These are phyloP conservation scores for Tokudaia tokunoshimensis DNA, from an alignment of 2,797 vertebrate genomes.

Conservation along the genomic window DNA sequence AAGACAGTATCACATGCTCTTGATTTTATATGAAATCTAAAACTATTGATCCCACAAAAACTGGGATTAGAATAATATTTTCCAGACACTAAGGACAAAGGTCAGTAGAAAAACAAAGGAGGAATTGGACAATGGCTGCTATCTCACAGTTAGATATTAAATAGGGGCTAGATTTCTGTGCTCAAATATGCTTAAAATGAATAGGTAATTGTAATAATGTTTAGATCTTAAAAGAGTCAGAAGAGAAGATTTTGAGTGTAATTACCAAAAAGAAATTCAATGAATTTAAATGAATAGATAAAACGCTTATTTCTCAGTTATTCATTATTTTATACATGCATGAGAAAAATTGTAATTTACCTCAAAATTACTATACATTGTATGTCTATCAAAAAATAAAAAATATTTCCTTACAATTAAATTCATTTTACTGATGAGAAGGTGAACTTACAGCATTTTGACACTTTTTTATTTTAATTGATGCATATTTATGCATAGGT, in stretches of 20 bases:
- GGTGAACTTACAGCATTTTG: not conserved
- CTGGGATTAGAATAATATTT: not conserved
- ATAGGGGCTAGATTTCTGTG: not conserved
- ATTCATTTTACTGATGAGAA: not conserved
- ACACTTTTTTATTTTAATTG: not conserved
- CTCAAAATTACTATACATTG: not conserved
- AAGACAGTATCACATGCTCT: not conserved
- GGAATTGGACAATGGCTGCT: not conserved
- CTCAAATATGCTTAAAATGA: not conserved
- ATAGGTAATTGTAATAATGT: not conserved
- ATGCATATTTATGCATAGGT: not conserved
- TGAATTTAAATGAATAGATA: not conserved
- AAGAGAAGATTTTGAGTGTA: not conserved
- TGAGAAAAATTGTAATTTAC: not conserved
- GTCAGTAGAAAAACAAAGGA: not conserved
- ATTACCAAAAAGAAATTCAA: not conserved
- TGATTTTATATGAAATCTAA: not conserved
- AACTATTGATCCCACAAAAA: not conserved
- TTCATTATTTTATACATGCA: not conserved
- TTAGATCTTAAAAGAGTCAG: not conserved
- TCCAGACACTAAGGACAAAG: not conserved
- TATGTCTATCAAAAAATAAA: not conserved
- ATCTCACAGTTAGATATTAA: too few relatives aligned
- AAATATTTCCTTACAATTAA: not conserved
- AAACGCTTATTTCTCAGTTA: not conserved